Evolutionary conservation across 2,888 invertebrate genomes (phyloP).

Genomic region (Aphrophora alni): DNA sequence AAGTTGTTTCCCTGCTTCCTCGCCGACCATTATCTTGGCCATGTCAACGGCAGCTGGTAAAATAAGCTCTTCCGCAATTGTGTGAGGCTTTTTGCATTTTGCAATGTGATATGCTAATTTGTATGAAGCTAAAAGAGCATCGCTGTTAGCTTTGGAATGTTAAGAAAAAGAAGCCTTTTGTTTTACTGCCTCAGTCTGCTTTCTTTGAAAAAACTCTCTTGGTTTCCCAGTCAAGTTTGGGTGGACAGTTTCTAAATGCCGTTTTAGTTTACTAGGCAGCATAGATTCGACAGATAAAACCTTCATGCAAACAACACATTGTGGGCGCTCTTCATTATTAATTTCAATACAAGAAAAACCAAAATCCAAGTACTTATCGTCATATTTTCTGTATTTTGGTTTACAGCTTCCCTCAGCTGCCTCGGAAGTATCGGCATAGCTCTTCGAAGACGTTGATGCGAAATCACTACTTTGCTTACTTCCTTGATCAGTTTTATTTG

Average conservation of each 20-base stretch:
- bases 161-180: constrained; percentile 19
- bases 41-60: constrained; percentile 24
- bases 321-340: neutral
- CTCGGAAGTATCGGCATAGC: no score
- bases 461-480: no score
- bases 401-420: no score
- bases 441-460: no score
- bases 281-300: constrained; percentile 18
- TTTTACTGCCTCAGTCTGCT: constrained; percentile 13
- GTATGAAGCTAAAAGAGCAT: neutral
- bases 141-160: neutral
- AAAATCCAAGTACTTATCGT: no score
- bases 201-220: constrained; percentile 13
- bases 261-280: constrained; percentile 16
- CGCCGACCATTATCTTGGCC: constrained; percentile 19
- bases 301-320: neutral
- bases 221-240: constrained; percentile 12
- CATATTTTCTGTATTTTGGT: no score
- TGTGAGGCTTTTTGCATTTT: constrained; percentile 21
- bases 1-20: constrained; percentile 8
- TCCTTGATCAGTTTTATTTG: no score
- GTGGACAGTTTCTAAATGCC: constrained; percentile 24
- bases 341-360: no score
- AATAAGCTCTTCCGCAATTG: constrained; percentile 12
- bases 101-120: neutral